Percentiles rank a stretch among this genome's conserved stretches.
These are phyloP conservation scores for Rhipidura dahli DNA, from an alignment of 2,113 vertebrate genomes.

Conservation along the genomic window DNA sequence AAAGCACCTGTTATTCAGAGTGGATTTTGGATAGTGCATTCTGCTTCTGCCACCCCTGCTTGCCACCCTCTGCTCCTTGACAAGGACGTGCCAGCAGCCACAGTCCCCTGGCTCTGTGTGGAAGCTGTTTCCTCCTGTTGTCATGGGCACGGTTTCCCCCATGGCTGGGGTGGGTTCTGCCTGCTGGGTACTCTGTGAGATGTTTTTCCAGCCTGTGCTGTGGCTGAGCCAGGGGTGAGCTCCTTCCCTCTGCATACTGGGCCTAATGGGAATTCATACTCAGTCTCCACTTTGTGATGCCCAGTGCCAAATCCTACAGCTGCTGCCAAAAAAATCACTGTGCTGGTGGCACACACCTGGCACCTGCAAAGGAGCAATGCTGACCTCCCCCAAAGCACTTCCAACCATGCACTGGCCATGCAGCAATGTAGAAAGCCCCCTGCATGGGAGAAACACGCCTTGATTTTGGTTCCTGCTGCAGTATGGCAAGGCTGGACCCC, in stretches of 20 bases:
- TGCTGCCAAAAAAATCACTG: neutral
- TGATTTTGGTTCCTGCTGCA: neutral
- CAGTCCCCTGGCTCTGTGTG: neutral
- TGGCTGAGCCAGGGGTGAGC: neutral
- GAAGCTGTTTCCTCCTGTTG: neutral
- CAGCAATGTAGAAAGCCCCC: neutral
- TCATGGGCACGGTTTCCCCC: fast-evolving
- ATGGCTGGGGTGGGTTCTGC: neutral
- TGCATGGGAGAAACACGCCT: fast-evolving
- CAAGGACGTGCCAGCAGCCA: neutral
- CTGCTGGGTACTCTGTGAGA: neutral
- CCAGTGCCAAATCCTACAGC: neutral
- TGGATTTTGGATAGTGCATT: neutral
- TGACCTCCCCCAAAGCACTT: neutral
- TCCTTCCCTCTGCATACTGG: neutral
- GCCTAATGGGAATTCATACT: neutral
- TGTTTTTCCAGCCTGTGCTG: neutral
- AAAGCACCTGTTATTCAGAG: neutral
- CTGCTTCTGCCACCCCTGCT: neutral
- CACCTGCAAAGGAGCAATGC: neutral
- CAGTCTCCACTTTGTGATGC: neutral
- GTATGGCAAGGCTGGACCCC: neutral
- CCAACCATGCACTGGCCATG: neutral
- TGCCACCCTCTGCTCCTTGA: neutral
- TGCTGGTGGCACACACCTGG: neutral